These are phyloP conservation scores for Tyrophagus putrescentiae DNA, from an alignment of 1,140 invertebrate species.

Conservation along the genomic window DNA sequence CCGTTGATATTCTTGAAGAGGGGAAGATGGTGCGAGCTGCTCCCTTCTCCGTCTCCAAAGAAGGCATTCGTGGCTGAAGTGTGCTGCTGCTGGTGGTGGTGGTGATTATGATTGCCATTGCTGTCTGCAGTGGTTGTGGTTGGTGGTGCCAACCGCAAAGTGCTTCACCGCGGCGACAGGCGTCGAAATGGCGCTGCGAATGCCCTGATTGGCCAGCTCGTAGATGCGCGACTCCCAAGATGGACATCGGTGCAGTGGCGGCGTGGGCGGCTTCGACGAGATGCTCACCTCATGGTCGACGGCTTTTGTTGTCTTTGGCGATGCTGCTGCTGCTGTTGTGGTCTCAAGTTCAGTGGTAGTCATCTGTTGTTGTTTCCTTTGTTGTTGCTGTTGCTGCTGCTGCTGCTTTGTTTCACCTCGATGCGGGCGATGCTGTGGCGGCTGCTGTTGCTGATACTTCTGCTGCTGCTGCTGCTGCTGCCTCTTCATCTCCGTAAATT, in stretches of 20 bases:
- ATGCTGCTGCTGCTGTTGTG: constrained; percentile 55
- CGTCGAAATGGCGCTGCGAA: constrained; percentile 23
- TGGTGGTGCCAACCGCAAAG: neutral
- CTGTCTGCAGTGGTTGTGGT: neutral
- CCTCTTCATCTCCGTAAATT: constrained; percentile 23
- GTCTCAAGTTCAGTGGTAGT: constrained; percentile 75
- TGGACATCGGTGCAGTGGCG: constrained; percentile 54
- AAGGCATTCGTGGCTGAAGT: neutral
- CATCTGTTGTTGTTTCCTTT: constrained; percentile 34
- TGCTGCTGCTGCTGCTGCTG: neutral
- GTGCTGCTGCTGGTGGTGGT: too few relatives aligned
- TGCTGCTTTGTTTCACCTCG: neutral
- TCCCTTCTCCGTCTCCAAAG: constrained; percentile 29
- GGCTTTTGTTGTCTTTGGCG: constrained; percentile 54
- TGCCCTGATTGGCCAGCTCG: constrained; percentile 31
- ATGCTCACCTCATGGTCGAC: constrained; percentile 35
- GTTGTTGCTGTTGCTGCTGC: neutral
- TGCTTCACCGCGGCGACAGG: neutral
- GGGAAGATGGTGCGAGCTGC: constrained; percentile 48
- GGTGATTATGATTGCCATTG: neutral
- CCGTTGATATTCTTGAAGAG: constrained; percentile 92
- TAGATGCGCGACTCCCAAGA: constrained; percentile 72
- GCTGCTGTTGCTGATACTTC: neutral
- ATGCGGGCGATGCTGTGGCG: constrained; percentile 25
- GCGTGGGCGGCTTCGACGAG: constrained; percentile 49